These are phyloP conservation scores for Drosophila subpulchrella DNA, from an alignment of 1,140 invertebrate genomes.

Conservation along the genomic window DNA sequence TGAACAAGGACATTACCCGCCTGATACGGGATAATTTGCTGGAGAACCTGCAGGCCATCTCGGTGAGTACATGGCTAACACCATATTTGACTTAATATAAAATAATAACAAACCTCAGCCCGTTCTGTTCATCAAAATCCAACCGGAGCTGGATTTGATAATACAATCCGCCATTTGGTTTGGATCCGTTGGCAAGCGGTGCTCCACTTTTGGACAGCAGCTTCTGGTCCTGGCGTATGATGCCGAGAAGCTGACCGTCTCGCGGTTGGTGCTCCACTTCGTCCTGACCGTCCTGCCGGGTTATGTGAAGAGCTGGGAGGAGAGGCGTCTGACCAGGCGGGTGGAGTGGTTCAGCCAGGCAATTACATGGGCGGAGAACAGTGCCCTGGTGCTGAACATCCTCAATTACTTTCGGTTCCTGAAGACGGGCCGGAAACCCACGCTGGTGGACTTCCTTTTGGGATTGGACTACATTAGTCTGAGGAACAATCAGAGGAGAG, in stretches of 20 bases:
- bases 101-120: slow-evolving; percentile 74
- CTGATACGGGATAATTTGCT: slow-evolving; percentile 86
- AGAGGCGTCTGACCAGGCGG: slow-evolving; percentile 85
- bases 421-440: slow-evolving; percentile 87
- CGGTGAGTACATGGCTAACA: slow-evolving; percentile 75
- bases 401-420: slow-evolving; percentile 88
- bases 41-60: slow-evolving; percentile 86
- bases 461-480: slow-evolving; percentile 85
- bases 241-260: slow-evolving; percentile 85
- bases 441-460: slow-evolving; percentile 86
- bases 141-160: slow-evolving; percentile 87
- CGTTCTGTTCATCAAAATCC: slow-evolving; percentile 85
- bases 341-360: slow-evolving; percentile 85
- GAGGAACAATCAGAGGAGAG: slow-evolving; percentile 85
- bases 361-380: slow-evolving; percentile 85
- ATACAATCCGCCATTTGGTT: slow-evolving; percentile 87
- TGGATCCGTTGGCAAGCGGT: slow-evolving; percentile 86
- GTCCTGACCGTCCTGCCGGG: slow-evolving; percentile 85
- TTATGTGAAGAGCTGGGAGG: slow-evolving; percentile 86
- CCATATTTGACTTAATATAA: neutral
- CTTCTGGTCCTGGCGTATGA: slow-evolving; percentile 87
- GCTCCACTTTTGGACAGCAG: slow-evolving; percentile 87
- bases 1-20: slow-evolving; percentile 86
- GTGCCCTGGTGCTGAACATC: slow-evolving; percentile 86
- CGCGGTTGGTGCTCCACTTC: slow-evolving; percentile 86